Evolutionary conservation across 2,797 vertebrate genomes (phyloP).

Genomic region (Epinephelus malabaricus): DNA sequence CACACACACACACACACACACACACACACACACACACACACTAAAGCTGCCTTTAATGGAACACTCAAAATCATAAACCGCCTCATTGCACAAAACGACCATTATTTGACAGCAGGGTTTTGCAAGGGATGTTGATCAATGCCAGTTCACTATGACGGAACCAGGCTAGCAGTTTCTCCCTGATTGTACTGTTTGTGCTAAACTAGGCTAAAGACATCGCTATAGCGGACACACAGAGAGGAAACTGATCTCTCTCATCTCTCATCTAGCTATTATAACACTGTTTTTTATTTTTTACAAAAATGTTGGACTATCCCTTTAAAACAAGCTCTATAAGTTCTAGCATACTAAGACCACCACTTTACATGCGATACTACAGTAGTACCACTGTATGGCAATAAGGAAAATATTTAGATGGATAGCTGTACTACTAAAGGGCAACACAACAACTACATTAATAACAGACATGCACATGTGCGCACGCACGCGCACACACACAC

Average conservation of each 20-base stretch:
- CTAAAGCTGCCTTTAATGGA: slow-evolving; percentile 41
- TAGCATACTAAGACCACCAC: not conserved
- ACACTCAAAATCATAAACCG: slow-evolving; percentile 42
- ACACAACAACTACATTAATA: not conserved
- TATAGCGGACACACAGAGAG: not conserved
- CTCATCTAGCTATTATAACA: not conserved
- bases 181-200: not conserved
- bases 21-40: slow-evolving; percentile 8
- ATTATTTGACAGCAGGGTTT: slow-evolving; percentile 42
- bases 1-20: slow-evolving; percentile 11
- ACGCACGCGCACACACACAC: not conserved
- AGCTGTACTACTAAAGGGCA: not conserved
- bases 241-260: not conserved
- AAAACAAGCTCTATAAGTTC: not conserved
- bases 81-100: slow-evolving; percentile 41
- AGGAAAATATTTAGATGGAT: not conserved
- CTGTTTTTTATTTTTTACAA: not conserved
- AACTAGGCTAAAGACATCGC: not conserved
- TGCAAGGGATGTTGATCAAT: slow-evolving; percentile 36
- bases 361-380: not conserved
- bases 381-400: not conserved
- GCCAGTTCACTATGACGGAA: slow-evolving; percentile 21
- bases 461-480: not conserved
- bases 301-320: not conserved
- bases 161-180: not conserved